Evolutionary conservation across 2,888 invertebrate species (phyloP), one percentile per base, ranked within the genome.

Genomic region (Brachylomia viminalis): DNA sequence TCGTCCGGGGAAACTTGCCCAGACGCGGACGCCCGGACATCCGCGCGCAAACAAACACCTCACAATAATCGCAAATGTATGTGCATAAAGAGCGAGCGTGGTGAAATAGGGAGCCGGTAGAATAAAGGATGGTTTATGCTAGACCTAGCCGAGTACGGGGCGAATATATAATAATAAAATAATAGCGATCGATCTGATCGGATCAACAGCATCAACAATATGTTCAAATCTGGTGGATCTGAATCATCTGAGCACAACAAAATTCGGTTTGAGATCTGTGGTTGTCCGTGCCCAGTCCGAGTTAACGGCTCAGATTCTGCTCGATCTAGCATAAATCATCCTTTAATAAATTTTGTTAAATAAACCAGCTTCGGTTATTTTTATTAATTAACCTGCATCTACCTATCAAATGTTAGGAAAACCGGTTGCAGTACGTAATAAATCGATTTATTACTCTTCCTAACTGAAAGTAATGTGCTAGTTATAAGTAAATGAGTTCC

Each of bases 1-100:
- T 73, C 80, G 74, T 86, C 88, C 86, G 88, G 86, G 86, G 84
- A 86, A 86, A 88, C 88, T 84, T 69, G 75, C 79, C 54, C 77
- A 83, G 83, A 69, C 79, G 13, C 67, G 59, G 65, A 47, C 71
- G 88, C 65, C 75, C 86, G 86, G 88, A 88, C 75, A 68, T 88
- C 86, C 88, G 56, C 66, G 66, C 78, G 77, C 77, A 82, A 76
- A 79, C 75, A 75, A 72, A 61, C 78, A 82, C 73, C 74, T 78
- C 54, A 73, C 76, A 71, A 61, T 75, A 64, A 66, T 58, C 67
- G 70, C 76, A 77, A 73, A 73, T 82, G 42, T 72, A 72, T 77
- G 78, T 66, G 69, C 73, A 79, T 77, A 85, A 72, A 73, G 59
- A 75, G 23, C 56, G 30, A 67, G 30, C 10, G 65, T 84, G 79